These are phyloP conservation scores for Dicerorhinus sumatrensis DNA, from an alignment of 2,113 vertebrate species.

Conservation along the genomic window DNA sequence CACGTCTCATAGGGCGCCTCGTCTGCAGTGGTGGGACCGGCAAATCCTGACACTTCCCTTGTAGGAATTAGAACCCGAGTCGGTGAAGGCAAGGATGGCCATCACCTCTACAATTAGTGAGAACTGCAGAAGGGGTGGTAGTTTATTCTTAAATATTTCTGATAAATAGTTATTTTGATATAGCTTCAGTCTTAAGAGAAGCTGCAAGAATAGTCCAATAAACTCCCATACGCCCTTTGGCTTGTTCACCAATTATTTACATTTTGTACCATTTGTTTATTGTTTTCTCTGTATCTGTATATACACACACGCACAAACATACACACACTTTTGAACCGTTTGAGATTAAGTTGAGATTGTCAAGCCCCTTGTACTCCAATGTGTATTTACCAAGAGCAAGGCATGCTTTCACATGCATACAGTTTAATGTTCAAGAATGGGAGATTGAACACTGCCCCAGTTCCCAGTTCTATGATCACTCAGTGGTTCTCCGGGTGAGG, in stretches of 20 bases:
- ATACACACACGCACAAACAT: not conserved
- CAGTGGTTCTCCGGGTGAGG: not conserved
- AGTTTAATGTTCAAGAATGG: not conserved
- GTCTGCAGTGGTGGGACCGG: not conserved
- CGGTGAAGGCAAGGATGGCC: not conserved
- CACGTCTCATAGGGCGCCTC: no score
- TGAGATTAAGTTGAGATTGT: not conserved
- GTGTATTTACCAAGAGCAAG: not conserved
- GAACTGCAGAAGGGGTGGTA: not conserved
- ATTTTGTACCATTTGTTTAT: not conserved
- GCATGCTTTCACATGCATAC: not conserved
- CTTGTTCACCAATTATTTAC: not conserved
- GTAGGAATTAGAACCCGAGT: accelerated
- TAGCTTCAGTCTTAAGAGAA: not conserved
- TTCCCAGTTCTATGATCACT: no score
- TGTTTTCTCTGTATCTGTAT: no score
- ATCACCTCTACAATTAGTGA: accelerated
- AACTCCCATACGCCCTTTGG: not conserved
- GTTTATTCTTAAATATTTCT: not conserved
- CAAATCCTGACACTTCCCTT: not conserved
- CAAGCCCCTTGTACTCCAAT: not conserved
- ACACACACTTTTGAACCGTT: not conserved
- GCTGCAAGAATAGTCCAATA: not conserved
- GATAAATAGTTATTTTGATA: not conserved
- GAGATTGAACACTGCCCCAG: not conserved